phyloP scores from a whole-genome alignment of 2,888 invertebrate genomes.

The Cosmia trapezina region DNA sequence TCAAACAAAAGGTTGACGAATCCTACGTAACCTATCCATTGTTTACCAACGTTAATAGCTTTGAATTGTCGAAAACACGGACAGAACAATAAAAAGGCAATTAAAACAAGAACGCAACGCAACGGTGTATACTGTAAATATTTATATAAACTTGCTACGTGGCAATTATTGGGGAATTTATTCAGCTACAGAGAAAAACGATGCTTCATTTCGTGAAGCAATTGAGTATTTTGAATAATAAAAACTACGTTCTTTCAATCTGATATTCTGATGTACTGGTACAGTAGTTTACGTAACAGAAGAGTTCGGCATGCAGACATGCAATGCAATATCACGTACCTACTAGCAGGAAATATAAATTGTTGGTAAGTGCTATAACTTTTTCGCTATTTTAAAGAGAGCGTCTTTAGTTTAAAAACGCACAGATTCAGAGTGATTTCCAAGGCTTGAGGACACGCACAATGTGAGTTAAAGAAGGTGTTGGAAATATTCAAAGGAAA shows the following conservation, averaged over 20 bases:
- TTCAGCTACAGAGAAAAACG: neutral
- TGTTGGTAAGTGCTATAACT: neutral
- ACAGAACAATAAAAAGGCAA: slow-evolving; percentile 31
- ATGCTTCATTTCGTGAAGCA: neutral
- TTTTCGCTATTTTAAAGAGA: neutral
- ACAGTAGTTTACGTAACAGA: neutral
- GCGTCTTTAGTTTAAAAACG: neutral
- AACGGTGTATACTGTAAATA: slow-evolving; percentile 13
- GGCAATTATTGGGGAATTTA: slow-evolving; percentile 26
- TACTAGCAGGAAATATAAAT: neutral
- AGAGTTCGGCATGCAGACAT: neutral
- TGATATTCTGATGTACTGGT: neutral
- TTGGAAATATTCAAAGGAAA: neutral
- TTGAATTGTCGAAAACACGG: slow-evolving; percentile 30
- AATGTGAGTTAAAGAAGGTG: too few relatives aligned
- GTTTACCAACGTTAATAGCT: slow-evolving; percentile 24
- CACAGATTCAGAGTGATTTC: neutral
- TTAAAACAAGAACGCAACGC: slow-evolving; percentile 23
- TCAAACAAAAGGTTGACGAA: slow-evolving; percentile 7
- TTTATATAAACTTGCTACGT: slow-evolving; percentile 24
- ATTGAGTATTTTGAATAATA: neutral
- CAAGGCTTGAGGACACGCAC: neutral
- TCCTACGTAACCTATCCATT: slow-evolving; percentile 2
- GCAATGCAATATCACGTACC: neutral
- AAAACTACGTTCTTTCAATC: neutral